phyloP scores from a whole-genome alignment of 2,797 vertebrate species.

The Sardinella longiceps region DNA sequence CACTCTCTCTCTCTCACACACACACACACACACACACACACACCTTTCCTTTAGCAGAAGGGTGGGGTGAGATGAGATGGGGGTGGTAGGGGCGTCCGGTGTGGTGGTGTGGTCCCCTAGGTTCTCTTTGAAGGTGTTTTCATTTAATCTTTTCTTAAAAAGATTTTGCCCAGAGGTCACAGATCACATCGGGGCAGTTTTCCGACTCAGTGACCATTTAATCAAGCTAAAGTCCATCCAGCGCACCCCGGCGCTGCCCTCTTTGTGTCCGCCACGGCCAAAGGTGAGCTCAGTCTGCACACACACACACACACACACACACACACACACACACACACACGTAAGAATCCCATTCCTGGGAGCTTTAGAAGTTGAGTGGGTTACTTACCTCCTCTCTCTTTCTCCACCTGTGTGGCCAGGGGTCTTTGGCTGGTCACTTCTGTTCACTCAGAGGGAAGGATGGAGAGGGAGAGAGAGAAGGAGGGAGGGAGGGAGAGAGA shows the following conservation, averaged over 20 bases:
- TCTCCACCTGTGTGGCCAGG: background rate
- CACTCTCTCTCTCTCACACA: too few species aligned
- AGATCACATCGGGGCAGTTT: conserved; percentile 88
- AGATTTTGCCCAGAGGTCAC: conserved; percentile 78
- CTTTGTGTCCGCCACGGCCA: conserved; percentile 80
- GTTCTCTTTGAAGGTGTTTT: conserved; percentile 81
- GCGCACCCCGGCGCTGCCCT: conserved; percentile 67
- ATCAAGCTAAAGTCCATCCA: conserved; percentile 87
- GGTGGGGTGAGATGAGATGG: conserved; percentile 56
- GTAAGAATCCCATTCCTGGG: conserved; percentile 69
- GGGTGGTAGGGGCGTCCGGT: conserved; percentile 59
- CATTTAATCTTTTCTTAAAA: conserved; percentile 83
- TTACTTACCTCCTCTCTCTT: conserved; percentile 44
- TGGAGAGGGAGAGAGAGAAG: too few species aligned
- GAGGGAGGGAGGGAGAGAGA: too few species aligned
- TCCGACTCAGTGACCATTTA: conserved; percentile 91
- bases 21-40: background rate
- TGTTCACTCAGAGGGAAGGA: conserved; percentile 8
- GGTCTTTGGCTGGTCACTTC: background rate
- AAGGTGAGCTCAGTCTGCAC: conserved; percentile 79
- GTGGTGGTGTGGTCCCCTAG: conserved; percentile 69
- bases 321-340: conserved; percentile 61
- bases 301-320: conserved; percentile 55
- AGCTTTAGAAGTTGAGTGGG: conserved; percentile 72
- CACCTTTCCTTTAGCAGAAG: conserved; percentile 49